A percentile compares a stretch with the other conserved stretches of the same genome.
Evolutionary conservation across 2,888 invertebrate species (phyloP).

Genomic region (Pimpla rufipes): DNA sequence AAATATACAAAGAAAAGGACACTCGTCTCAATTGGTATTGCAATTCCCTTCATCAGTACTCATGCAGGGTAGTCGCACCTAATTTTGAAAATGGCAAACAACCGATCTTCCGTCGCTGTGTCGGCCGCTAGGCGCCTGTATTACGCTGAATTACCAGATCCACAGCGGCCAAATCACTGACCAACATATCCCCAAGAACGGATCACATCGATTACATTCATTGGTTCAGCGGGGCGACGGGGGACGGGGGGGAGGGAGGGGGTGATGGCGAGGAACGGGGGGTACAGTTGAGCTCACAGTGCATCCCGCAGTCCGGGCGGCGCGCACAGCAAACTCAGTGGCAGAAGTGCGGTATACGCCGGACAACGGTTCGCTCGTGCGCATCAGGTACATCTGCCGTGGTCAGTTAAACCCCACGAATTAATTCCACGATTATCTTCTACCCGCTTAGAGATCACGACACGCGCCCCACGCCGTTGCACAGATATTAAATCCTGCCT

Average conservation of each 20-base stretch:
- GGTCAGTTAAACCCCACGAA: constrained; percentile 72
- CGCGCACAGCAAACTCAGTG: constrained; percentile 25
- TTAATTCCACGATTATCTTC: constrained; percentile 75
- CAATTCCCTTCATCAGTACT: no score
- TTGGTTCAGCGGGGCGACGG: constrained; percentile 16
- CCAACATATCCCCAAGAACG: background rate
- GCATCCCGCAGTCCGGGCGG: no score
- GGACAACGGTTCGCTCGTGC: constrained; percentile 52
- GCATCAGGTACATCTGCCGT: constrained; percentile 64
- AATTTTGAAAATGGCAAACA: no score
- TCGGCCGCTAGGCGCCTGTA: no score
- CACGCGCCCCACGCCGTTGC: constrained; percentile 49
- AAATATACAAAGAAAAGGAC: no score
- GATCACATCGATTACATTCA: constrained; percentile 14
- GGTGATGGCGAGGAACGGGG: background rate
- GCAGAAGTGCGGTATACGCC: constrained; percentile 32
- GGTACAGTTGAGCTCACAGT: background rate
- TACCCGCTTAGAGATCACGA: constrained; percentile 67
- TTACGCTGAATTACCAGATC: no score
- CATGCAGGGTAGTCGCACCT: no score
- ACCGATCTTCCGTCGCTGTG: no score
- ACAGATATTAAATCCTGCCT: constrained; percentile 68
- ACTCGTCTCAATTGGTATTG: no score
- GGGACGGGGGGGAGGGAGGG: background rate
- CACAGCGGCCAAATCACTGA: background rate